phyloP scores from a whole-genome alignment of 1,140 invertebrate genomes.

The Caenorhabditis inopinata region DNA sequence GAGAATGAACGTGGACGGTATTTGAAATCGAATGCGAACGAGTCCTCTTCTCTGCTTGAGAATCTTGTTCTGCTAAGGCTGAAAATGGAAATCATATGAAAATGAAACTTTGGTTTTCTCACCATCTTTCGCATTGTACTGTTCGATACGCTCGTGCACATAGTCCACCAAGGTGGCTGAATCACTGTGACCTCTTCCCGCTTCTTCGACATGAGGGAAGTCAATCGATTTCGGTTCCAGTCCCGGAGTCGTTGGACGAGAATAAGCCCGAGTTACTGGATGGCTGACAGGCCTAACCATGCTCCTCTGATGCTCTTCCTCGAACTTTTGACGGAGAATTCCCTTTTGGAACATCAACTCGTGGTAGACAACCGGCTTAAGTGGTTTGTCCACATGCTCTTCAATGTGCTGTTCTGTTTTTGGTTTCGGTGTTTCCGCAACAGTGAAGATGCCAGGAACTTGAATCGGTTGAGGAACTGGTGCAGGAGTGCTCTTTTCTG shows the following conservation, averaged over 20 bases:
- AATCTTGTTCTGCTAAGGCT: not conserved
- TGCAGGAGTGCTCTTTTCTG: not conserved
- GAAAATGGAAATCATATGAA: not conserved
- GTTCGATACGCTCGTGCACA: slow-evolving; percentile 20
- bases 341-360: slow-evolving; percentile 8
- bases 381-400: not conserved
- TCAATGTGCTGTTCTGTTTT: not conserved
- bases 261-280: slow-evolving; percentile 8
- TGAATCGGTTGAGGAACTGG: not conserved
- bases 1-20: not conserved
- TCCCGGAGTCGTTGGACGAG: slow-evolving; percentile 1
- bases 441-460: not conserved
- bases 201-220: not conserved
- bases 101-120: not conserved
- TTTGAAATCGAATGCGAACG: not conserved
- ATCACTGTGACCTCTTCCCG: not conserved
- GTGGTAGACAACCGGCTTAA: not conserved
- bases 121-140: slow-evolving; percentile 16
- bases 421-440: not conserved
- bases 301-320: not conserved
- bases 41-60: not conserved
- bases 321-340: not conserved
- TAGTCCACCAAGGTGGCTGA: not conserved
- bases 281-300: not conserved
- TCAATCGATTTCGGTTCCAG: not conserved